Evolutionary conservation across 2,113 vertebrate genomes (phyloP).

Genomic region (Mus pahari): DNA sequence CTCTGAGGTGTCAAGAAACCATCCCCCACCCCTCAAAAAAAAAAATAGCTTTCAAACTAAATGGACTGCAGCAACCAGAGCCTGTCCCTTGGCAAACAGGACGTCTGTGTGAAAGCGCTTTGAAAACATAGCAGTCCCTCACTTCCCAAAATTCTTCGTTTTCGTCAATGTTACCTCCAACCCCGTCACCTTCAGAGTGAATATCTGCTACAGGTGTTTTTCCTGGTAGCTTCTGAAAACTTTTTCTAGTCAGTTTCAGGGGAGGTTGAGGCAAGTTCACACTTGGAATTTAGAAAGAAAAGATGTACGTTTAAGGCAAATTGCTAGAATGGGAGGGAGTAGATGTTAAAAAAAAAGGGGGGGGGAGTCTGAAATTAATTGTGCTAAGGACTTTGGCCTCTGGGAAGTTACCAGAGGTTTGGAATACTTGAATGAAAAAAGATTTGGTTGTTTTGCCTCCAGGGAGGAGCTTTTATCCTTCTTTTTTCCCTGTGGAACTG

Average conservation of each 20-base stretch:
- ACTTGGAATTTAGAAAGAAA: conserved; percentile 71
- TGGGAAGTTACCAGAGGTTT: conserved; percentile 87
- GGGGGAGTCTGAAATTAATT: conserved; percentile 91
- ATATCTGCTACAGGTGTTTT: accelerated
- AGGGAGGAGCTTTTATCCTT: conserved; percentile 88
- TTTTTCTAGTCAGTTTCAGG: neutral
- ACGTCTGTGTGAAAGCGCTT: neutral
- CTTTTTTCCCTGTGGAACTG: conserved; percentile 81
- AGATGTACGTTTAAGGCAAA: conserved; percentile 89
- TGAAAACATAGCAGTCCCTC: neutral
- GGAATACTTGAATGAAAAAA: conserved; percentile 87
- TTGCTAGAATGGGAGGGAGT: conserved; percentile 87
- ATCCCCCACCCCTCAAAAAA: neutral
- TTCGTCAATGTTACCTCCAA: neutral
- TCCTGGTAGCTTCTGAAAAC: neutral
- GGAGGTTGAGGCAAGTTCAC: conserved; percentile 42
- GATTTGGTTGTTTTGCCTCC: conserved; percentile 88
- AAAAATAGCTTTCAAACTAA: neutral
- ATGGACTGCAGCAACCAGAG: neutral
- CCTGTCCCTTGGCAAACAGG: neutral
- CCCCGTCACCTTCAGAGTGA: neutral
- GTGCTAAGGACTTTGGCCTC: conserved; percentile 87
- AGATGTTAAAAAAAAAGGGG: conserved; percentile 85
- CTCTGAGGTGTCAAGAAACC: neutral
- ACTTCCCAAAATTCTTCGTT: neutral